phyloP scores from a whole-genome alignment of 2,113 vertebrate genomes.

The Malaclemys terrapin region DNA sequence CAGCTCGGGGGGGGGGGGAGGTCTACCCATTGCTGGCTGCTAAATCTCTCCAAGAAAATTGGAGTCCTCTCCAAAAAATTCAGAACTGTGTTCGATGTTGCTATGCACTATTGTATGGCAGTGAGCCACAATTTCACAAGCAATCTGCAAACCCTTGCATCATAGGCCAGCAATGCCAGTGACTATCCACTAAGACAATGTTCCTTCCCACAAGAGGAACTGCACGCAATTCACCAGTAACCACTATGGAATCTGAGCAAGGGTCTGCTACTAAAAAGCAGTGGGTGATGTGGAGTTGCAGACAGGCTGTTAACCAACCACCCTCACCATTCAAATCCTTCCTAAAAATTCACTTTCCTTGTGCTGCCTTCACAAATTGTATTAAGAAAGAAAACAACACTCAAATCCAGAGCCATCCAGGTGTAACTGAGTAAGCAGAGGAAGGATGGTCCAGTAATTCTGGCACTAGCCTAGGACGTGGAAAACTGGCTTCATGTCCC shows the following conservation, averaged over 20 bases:
- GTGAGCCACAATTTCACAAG: background rate
- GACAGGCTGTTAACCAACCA: background rate
- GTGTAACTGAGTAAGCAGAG: background rate
- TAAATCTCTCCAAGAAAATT: background rate
- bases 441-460: background rate
- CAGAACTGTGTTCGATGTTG: accelerated
- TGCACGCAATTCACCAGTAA: background rate
- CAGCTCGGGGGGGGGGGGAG: background rate
- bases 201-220: background rate
- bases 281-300: background rate
- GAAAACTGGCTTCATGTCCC: background rate
- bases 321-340: background rate
- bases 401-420: background rate
- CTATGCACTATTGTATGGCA: background rate
- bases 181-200: background rate
- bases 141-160: background rate
- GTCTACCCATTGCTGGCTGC: background rate
- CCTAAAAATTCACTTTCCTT: background rate
- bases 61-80: background rate
- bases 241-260: no score
- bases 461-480: background rate
- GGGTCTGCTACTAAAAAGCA: no score
- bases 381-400: background rate
- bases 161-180: background rate
- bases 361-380: background rate